Evolutionary conservation across 1,140 invertebrate genomes (phyloP), one percentile per base, ranked within the genome.

Genomic region (Saxidomus purpurata): DNA sequence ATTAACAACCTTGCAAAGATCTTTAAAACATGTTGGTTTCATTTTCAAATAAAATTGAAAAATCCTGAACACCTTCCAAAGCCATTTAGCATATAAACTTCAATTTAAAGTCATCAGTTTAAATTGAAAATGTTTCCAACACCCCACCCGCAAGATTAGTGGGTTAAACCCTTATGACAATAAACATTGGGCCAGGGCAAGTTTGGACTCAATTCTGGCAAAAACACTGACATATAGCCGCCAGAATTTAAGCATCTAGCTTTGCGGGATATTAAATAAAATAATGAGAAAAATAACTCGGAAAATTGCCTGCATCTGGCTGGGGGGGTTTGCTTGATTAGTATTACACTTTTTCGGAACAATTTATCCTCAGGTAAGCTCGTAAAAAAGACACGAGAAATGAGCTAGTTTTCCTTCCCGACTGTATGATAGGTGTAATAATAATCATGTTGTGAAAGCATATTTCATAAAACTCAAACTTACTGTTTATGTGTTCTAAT

Each of bases 81-180:
- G 4, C 36, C 34, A 71, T 71, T 71, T 38, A 71, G 1, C n/a
- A 28, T 71, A 71, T 17, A 6, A 71, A 19, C 28, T 71, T 71
- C 38, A 28, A 71, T 71, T 38, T 71, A 71, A 71, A 71, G 28
- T 63, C 67, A 71, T 71, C 67, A 6, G 6, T 71, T 71, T 71
- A 15, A 71, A 71, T 71, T 71, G 38, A 15, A 36, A 71, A 38
- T 40, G 31, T 15, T 71, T 36, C 31, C 25, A 38, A n/a, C 67
- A 71, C 67, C 67, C 34, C 67, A 71, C 67, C 67, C 67, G 67
- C 67, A 36, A 71, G 67, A 71, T 71, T 71, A 71, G 17, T 17
- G 25, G 34, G 67, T 71, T 71, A 71, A 36, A 38, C 34, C 34
- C n/a, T 22, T 63, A 8, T 15, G 31, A 17, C 67, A 71, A 71